Evolutionary conservation across 1,140 invertebrate genomes (phyloP), one percentile per base, ranked within the genome.

Genomic region (Magallana ariakensis): DNA sequence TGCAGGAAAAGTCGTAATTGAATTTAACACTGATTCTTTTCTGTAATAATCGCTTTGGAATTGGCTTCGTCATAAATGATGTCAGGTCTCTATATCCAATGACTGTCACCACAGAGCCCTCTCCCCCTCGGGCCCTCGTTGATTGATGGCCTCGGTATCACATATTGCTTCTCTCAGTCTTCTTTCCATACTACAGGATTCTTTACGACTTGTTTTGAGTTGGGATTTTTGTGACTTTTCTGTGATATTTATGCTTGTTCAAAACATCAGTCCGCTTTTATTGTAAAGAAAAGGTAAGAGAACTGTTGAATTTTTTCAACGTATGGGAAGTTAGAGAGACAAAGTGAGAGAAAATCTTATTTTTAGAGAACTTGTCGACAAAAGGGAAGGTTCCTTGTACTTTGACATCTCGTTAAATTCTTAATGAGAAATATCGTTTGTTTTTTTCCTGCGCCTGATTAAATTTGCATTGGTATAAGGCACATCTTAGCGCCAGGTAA

Each of bases 41-140:
- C 33, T 46, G 33, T 46, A 46, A 46, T 11, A 75, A 75, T 26
- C 5, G 7, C 15, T 19, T 75, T 75, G 22, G 66, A 75, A 26
- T 26, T 75, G 66, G 58, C 22, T 75, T 26, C 66, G 66, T 26
- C 66, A 75, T 75, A 26, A 26, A 75, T 75, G 66, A 75, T 75
- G 66, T 75, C 22, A 75, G 15, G 66, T 26, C 66, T 26, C 66
- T 26, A 75, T 75, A 75, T 26, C 66, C 66, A 75, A 75, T 75
- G 66, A 75, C 33, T 75, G 22, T 75, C 66, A 75, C 33, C 33
- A 75, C 58, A 26, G 22, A 75, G 11, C 33, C 26, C 15, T 60
- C 13, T n/a, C n/a, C 58, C 66, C 66, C 22, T n/a, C 9, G 66
- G 66, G 66, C 66, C 6, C 66, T 75, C 10, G 22, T 5, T 75